Evolutionary conservation across 2,888 invertebrate genomes (phyloP), one percentile per base, ranked within the genome.

Genomic region (Xestia xanthographa): DNA sequence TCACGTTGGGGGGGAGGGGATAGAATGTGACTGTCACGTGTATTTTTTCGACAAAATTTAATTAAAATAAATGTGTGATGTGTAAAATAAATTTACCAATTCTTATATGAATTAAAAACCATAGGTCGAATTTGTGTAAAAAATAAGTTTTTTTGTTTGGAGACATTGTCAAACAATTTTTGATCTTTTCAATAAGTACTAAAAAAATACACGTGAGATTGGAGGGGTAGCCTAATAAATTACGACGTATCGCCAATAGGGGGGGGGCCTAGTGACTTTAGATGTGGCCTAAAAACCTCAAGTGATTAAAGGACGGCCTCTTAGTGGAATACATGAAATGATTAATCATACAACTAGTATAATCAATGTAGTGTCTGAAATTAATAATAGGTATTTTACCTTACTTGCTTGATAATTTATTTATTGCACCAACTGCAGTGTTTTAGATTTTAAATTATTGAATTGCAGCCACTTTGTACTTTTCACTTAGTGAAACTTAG

Each of bases 401-500:
- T 45, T 20, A 43, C 43, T 34, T 29, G 3, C 45, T 26, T 38
- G 22, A 34, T 73, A 26, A 66, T n/a, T 43, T 38, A 50, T 26
- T 43, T 6, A 22, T 17, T 14, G 29, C 5, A n/a, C 12, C 29
- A 22, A 29, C 5, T 0, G 20, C 0, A 17, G 12, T 53, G 34
- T 70, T 58, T 43, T 41, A 50, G 2, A 29, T 20, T 73, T 43
- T 43, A 29, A 38, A 60, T 62, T 60, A 48, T 48, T 76, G 11
- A 48, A 14, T 38, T 9, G 26, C 8, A 75, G 56, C 45, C n/a
- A 29, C 45, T 76, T 20, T 80, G 45, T 50, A 71, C 34, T 50
- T 45, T 80, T 34, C 5, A 60, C 34, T 26, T 38, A 22, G 62
- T 53, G 75, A 80, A 74, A 80, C 81, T 53, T n/a, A n/a, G 6